Evolutionary conservation across 2,797 vertebrate species (phyloP).

Genomic region (Crypturellus tataupa): DNA sequence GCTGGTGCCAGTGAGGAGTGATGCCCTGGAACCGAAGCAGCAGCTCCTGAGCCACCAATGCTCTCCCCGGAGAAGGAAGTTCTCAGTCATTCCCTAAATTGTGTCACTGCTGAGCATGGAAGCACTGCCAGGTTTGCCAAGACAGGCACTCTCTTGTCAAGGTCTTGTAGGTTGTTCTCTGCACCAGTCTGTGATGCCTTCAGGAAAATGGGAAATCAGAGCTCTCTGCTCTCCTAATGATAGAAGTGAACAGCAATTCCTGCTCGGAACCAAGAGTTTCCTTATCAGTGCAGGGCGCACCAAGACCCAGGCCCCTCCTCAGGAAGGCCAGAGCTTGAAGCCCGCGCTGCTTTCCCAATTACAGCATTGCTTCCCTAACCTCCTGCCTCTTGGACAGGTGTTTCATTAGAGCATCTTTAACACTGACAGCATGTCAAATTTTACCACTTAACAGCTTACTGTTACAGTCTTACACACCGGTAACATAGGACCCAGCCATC

Average conservation of each 20-base stretch:
- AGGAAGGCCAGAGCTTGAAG: background rate
- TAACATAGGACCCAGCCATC: background rate
- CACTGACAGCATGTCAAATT: background rate
- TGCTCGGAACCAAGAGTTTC: background rate
- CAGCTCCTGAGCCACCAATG: accelerated
- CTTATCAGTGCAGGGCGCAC: background rate
- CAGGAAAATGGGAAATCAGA: background rate
- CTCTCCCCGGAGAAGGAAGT: accelerated
- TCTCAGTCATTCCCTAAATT: background rate
- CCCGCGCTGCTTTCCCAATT: background rate
- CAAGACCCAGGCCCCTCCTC: background rate
- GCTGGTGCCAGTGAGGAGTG: background rate
- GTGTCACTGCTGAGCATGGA: accelerated
- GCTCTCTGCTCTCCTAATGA: background rate
- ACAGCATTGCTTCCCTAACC: background rate
- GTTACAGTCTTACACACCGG: accelerated
- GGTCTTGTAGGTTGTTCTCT: background rate
- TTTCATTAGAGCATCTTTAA: background rate
- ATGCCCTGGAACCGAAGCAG: background rate
- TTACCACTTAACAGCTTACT: background rate
- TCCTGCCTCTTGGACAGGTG: background rate
- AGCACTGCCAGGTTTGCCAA: accelerated
- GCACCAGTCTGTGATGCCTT: background rate
- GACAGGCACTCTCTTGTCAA: background rate
- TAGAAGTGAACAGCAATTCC: background rate